Evolutionary conservation across 2,797 vertebrate species (phyloP).

Genomic region (Molothrus aeneus): DNA sequence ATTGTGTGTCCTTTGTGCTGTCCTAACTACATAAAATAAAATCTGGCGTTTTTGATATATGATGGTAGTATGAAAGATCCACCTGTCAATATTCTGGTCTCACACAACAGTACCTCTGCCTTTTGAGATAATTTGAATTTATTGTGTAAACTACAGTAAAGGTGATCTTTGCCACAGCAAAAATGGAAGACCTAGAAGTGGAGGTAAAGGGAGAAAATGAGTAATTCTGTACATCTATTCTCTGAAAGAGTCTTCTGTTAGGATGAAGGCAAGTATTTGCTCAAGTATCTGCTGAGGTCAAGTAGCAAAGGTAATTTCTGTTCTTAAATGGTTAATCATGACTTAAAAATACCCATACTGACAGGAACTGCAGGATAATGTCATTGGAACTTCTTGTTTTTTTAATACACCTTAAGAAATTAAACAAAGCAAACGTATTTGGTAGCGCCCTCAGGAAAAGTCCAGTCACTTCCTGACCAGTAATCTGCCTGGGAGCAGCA

Average conservation of each 20-base stretch:
- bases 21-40: not conserved
- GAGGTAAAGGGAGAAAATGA: not conserved
- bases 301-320: not conserved
- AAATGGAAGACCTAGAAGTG: not conserved
- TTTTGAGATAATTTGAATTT: not conserved
- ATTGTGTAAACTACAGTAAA: not conserved
- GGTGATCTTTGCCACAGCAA: not conserved
- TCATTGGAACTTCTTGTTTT: constrained; percentile 58
- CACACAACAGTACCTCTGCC: not conserved
- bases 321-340: not conserved
- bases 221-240: not conserved
- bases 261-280: not conserved
- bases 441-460: constrained; percentile 77
- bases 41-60: not conserved
- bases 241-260: not conserved
- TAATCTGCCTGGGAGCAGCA: constrained; percentile 74
- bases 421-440: constrained; percentile 75
- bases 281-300: not conserved
- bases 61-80: not conserved
- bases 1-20: not conserved
- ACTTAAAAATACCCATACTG: constrained; percentile 43
- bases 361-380: constrained; percentile 58
- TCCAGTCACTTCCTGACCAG: constrained; percentile 81
- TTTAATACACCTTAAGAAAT: constrained; percentile 71
- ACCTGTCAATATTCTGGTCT: not conserved